Evolutionary conservation across 1,140 invertebrate species (phyloP).

Genomic region (Drosophila repleta): DNA sequence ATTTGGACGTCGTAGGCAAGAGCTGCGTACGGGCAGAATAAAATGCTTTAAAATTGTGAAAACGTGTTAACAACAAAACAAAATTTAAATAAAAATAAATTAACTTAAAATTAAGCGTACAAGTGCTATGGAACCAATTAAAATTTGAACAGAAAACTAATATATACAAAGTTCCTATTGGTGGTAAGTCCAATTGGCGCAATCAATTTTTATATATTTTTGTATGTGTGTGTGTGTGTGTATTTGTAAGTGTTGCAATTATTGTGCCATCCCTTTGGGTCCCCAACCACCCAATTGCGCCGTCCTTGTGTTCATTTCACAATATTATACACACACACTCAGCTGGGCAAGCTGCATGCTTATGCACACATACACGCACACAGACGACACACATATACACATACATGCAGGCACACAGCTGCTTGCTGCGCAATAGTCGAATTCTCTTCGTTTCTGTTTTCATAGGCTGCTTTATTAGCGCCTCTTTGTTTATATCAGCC

Average conservation of each 20-base stretch:
- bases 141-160: background rate
- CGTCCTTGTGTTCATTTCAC: conserved; percentile 72
- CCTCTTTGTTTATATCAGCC: conserved; percentile 65
- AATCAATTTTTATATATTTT: background rate
- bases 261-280: conserved; percentile 13
- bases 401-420: conserved; percentile 24
- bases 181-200: conserved; percentile 21
- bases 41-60: conserved; percentile 26
- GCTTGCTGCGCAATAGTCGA: conserved; percentile 72
- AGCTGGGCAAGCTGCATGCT: background rate
- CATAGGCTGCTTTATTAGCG: conserved; percentile 63
- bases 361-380: conserved; percentile 10
- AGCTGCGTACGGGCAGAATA: conserved; percentile 5
- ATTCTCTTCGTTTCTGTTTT: conserved; percentile 66
- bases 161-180: conserved; percentile 1
- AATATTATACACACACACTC: conserved; percentile 27
- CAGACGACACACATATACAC: conserved; percentile 14
- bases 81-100: background rate
- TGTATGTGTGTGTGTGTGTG: background rate
- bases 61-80: conserved; percentile 7
- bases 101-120: conserved; percentile 27
- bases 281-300: conserved; percentile 15
- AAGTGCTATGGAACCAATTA: conserved; percentile 14
- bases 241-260: conserved; percentile 16
- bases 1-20: conserved; percentile 26